Conservation (phyloP, 1,140 invertebrate species). For the Pogonognathellus flavescens region DNA sequence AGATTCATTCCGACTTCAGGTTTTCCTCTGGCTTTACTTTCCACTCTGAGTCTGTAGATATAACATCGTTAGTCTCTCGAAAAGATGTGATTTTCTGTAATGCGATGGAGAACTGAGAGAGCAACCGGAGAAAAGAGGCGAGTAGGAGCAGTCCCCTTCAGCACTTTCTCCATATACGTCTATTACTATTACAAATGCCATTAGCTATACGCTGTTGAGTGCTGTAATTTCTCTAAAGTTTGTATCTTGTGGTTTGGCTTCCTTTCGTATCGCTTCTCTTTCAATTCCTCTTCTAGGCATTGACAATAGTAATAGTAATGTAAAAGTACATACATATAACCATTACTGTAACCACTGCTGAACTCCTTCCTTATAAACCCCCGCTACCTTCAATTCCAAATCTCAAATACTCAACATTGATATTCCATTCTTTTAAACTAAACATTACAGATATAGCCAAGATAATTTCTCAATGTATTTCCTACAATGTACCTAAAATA, state of each 20-base stretch:
- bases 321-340: not conserved
- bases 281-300: not conserved
- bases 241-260: slow-evolving; percentile 14
- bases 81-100: slow-evolving; percentile 42
- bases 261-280: not conserved
- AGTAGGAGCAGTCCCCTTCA: slow-evolving; percentile 3
- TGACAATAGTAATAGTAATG: slow-evolving; percentile 21
- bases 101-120: slow-evolving; percentile 32
- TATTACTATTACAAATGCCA: slow-evolving; percentile 46
- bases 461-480: no score
- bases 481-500: no score
- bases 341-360: slow-evolving; percentile 7
- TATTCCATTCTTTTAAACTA: not conserved
- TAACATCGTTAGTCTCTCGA: slow-evolving; percentile 46
- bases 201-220: slow-evolving; percentile 35
- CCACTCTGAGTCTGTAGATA: slow-evolving; percentile 13
- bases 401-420: not conserved
- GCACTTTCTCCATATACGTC: slow-evolving; percentile 39
- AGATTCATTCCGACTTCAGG: slow-evolving; percentile 38
- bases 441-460: no score
- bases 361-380: not conserved
- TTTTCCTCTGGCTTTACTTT: slow-evolving; percentile 27
- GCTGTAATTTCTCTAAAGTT: slow-evolving; percentile 39
- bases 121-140: not conserved
- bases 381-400: not conserved